Conservation (phyloP, 2,113 vertebrate species). For the Sorex fumeus region DNA sequence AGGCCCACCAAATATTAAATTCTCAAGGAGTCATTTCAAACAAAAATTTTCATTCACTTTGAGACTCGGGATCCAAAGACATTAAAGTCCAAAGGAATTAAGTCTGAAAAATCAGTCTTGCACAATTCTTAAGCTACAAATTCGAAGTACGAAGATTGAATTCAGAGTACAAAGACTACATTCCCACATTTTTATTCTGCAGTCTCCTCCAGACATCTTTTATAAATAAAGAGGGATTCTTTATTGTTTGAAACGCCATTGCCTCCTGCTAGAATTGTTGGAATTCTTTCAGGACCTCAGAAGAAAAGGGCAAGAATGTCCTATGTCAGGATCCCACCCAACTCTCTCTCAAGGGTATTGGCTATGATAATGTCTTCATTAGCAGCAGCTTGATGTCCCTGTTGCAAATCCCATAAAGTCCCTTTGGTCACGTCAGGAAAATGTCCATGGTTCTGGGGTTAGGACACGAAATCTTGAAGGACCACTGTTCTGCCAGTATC, state of each 20-base stretch:
- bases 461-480: fast-evolving
- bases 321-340: too few relatives aligned
- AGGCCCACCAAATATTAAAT: constrained; percentile 52
- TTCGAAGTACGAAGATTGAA: constrained; percentile 47
- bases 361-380: too few relatives aligned
- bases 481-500: not conserved
- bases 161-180: not conserved
- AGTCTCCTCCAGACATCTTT: too few relatives aligned
- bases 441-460: not conserved
- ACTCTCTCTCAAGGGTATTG: too few relatives aligned
- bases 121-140: constrained; percentile 43
- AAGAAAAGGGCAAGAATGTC: not conserved
- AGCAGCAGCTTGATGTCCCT: too few relatives aligned
- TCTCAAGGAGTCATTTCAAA: constrained; percentile 74
- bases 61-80: constrained; percentile 68
- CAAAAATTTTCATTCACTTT: constrained; percentile 74
- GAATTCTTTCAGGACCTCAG: not conserved
- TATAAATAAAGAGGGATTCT: too few relatives aligned
- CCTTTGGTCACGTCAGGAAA: too few relatives aligned
- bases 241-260: too few relatives aligned
- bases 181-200: not conserved
- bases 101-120: constrained; percentile 65
- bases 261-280: not conserved
- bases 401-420: too few relatives aligned
- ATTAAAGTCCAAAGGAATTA: constrained; percentile 72